Base-by-base conservation (phyloP, 2,113 vertebrate genomes). In the Macheiramphus alcinus region DNA sequence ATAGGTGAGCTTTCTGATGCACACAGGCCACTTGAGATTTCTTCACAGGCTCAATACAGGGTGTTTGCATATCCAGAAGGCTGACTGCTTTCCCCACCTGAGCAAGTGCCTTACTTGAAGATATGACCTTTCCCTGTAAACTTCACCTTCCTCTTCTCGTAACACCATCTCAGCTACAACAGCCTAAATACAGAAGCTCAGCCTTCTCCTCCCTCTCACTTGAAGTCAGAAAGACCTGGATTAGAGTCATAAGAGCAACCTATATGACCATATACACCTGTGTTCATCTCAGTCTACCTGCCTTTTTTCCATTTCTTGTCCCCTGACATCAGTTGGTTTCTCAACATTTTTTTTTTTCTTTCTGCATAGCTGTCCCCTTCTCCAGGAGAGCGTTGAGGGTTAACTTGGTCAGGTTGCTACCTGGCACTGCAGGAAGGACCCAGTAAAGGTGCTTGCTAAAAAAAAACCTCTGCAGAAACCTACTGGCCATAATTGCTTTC, bases 181-280 rank as follows among this genome's bases (percentile, higher is more conserved):
- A 81, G 36, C 27, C 27, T 58, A 31, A 4, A 29, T n/a, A 10
- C 40, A 92, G 83, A 32, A 63, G 40, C 59, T 86, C 68, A 87
- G 45, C 43, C n/a, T 32, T 88, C 40, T 67, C 22, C 16, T 70
- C 20, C 56, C 20, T 86, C 45, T 70, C 53, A 38, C 29, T 5
- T 38, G 50, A 56, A 48, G 55, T 76, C 50, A 31, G 18, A 10
- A 17, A n/a, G 53, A 45, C 7, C 62, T 47, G 45, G n/a, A 12
- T 58, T 68, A 75, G n/a, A 76, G 31, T n/a, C 2, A 1, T 16
- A 38, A 52, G 13, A 56, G 26, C 32, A 2, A 17, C 38, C 25
- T 66, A 5, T 1, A 20, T 29, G 48, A 26, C 19, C 17, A 16
- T 0, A 1, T 6, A 9, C 13, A 19, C 5, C 36, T 11, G 19